Base-by-base conservation (phyloP, 2,888 invertebrate genomes). In the Lydus trimaculatus region DNA sequence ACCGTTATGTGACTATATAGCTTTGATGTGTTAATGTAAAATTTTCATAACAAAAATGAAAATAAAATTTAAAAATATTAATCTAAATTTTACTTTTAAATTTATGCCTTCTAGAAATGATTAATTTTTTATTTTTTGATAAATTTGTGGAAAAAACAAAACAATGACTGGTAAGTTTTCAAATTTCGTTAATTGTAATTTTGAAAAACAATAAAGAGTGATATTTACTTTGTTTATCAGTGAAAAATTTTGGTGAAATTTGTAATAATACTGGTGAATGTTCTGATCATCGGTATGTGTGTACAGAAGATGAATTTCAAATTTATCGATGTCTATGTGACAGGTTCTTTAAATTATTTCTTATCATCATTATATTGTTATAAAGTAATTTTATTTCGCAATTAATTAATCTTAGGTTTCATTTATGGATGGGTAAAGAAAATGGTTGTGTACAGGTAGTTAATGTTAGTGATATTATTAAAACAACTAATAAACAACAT, bases 191-290 rank as follows among this genome's bases (percentile, higher is more conserved):
- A 3, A 15, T 36, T 36, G 36, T 36, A 36, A 33, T 33, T 33
- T n/a, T n/a, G n/a, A n/a, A n/a, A n/a, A 33, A 33, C 11, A 33
- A 33, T 7, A 33, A 7, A 7, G 33, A 3, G 7, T n/a, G 7
- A 9, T 33, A 33, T 9, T 33, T 7, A 15, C 9, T 13, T 28
- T 11, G 31, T 31, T 20, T 25, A 23, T 31, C 15, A 66, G 66
- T 62, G n/a, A 52, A 23, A 20, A 28, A 39, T 15, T 66, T 31
- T n/a, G 66, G 66, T 31, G 61, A 66, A 31, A 25, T 58, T 28
- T 66, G 66, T 17, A 66, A 66, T 56, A 28, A 62, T 63, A 62
- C 66, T 1, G 62, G 31, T 28, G 66, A 66, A 15, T 66, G 66
- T 58, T 62, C 62, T 2, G 66, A 66, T 58, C 62, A 63, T 58